A percentile compares a stretch with the other conserved stretches of the same genome.
phyloP scores from a whole-genome alignment of 2,113 vertebrate species.

The Micronycteris hirsuta region DNA sequence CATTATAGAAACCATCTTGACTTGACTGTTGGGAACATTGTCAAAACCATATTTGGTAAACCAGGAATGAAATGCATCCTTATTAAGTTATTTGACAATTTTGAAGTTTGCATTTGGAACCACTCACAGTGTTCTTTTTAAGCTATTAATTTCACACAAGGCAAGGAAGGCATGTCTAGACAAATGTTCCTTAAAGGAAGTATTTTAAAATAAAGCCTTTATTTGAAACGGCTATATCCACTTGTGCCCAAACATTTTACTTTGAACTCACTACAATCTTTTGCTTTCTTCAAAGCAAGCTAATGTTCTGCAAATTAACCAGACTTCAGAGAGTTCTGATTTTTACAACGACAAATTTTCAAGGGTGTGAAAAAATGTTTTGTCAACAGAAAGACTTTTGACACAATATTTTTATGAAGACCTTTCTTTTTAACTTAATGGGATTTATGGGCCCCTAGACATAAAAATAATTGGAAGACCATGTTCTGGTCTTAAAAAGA shows the following conservation, averaged over 20 bases:
- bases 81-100: slow-evolving; percentile 69
- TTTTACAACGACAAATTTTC: slow-evolving; percentile 39
- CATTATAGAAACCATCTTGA: slow-evolving; percentile 55
- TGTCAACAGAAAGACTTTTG: slow-evolving; percentile 27
- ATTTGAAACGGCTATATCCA: slow-evolving; percentile 41
- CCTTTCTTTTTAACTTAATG: neutral
- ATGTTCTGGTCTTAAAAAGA: slow-evolving; percentile 10
- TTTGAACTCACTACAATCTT: slow-evolving; percentile 53
- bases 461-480: neutral
- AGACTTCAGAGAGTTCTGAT: slow-evolving; percentile 55
- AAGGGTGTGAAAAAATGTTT: slow-evolving; percentile 34
- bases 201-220: slow-evolving; percentile 65
- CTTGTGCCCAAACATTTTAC: slow-evolving; percentile 34
- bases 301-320: slow-evolving; percentile 52
- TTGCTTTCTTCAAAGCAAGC: slow-evolving; percentile 58
- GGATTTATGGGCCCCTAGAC: slow-evolving; percentile 10
- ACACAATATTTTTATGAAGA: slow-evolving; percentile 31
- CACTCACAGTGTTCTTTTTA: slow-evolving; percentile 47
- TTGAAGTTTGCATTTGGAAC: slow-evolving; percentile 64
- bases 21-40: slow-evolving; percentile 52
- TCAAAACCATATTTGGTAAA: slow-evolving; percentile 68
- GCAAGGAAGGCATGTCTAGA: slow-evolving; percentile 66
- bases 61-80: slow-evolving; percentile 72
- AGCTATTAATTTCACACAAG: slow-evolving; percentile 63
- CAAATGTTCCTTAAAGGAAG: slow-evolving; percentile 64